These are phyloP conservation scores for Penaeus vannamei DNA, from an alignment of 1,140 invertebrate genomes.

Conservation along the genomic window DNA sequence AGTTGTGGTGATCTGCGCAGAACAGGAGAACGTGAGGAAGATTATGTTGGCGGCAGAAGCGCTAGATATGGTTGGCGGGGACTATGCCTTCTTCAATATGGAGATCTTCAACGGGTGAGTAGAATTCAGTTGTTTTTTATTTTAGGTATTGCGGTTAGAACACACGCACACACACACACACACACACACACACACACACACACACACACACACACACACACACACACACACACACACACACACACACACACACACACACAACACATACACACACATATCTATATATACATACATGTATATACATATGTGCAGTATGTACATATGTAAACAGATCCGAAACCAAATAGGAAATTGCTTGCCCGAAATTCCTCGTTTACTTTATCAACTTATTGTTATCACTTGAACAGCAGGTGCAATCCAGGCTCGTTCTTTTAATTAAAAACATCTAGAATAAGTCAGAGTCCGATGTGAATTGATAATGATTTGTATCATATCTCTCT, in stretches of 20 bases:
- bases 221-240: not conserved
- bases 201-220: not conserved
- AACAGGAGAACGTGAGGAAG: conserved; percentile 87
- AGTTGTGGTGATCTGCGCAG: conserved; percentile 96
- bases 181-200: not conserved
- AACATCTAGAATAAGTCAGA: too few relatives aligned
- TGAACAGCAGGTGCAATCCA: too few relatives aligned
- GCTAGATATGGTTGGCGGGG: conserved; percentile 93
- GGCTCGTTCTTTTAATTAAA: too few relatives aligned
- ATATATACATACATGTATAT: not conserved
- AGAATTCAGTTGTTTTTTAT: not conserved
- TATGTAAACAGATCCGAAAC: not conserved
- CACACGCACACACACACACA: not conserved
- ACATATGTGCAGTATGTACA: not conserved
- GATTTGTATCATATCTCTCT: too few relatives aligned
- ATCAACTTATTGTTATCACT: too few relatives aligned
- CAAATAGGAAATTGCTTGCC: too few relatives aligned
- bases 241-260: not conserved
- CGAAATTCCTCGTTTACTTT: too few relatives aligned
- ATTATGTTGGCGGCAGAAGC: conserved; percentile 92
- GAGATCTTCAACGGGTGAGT: conserved; percentile 95
- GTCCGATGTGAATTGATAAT: too few relatives aligned
- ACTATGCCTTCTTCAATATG: conserved; percentile 99
- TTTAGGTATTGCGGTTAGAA: not conserved
- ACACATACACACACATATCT: not conserved